Base-by-base conservation (phyloP, 2,888 invertebrate genomes). In the Azorinus chamasolen region DNA sequence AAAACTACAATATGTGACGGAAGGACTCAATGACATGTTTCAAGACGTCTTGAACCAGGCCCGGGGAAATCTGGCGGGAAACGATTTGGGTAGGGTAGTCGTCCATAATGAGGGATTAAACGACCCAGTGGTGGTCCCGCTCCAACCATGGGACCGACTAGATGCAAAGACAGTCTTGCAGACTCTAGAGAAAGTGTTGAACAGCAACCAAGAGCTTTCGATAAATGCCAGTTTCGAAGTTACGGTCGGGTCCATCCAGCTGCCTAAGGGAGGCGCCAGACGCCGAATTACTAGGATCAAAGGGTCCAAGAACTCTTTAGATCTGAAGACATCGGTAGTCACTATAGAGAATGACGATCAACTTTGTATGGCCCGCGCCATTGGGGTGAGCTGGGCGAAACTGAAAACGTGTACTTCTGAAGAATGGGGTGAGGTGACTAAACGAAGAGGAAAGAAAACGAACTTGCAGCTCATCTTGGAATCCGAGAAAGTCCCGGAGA, bases 111-210 rank as follows among this genome's bases (percentile, higher is more conserved):
- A 64, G 1, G 63, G 50, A 39, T 53, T 71, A n/a, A 55, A 71
- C 39, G 64, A 71, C 43, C 65, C 76, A 5, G 57, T 75, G 1
- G 75, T 75, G 10, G 65, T 75, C 10, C 69, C 69, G 16, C 61
- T 75, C 14, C 69, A 75, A n/a, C 55, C 59, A 8, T 75, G 69
- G 75, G 65, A 69, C 50, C 51, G 59, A 27, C 24, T 74, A 10
- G 46, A 66, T 51, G 55, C 66, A 8, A 46, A 74, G 25, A 55
- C 32, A 8, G 75, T 75, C 27, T 70, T 75, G 68, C 46, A 32
- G 12, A 58, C 41, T 20, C 63, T 75, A 1, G 58, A 63, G 12
- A 75, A 63, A 22, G 75, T 75, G 18, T 20, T 75, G 3, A 75
- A 70, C 50, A 62, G 63, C 12, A 53, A 75, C 51, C 59, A 70